Evolutionary conservation across 2,113 vertebrate genomes (phyloP).

Genomic region (Paracanthobrama guichenoti): DNA sequence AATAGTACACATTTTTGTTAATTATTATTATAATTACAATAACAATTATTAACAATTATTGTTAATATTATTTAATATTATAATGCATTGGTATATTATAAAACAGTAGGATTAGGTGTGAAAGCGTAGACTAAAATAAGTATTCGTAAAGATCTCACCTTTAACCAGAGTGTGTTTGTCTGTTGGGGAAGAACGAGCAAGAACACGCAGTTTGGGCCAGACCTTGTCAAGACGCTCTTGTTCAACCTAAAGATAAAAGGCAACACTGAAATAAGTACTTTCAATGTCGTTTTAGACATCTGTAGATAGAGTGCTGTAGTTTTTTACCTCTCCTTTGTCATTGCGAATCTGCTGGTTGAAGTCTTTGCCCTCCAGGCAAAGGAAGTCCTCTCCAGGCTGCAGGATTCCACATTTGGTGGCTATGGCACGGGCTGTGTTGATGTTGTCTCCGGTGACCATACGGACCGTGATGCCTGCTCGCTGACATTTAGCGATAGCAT

Average conservation of each 20-base stretch:
- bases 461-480: constrained; percentile 92
- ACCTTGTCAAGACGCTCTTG: constrained; percentile 96
- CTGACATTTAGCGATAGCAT: constrained; percentile 90
- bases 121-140: background rate
- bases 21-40: too few species aligned
- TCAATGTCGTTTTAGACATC: constrained; percentile 79
- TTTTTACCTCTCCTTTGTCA: constrained; percentile 90
- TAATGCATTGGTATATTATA: too few species aligned
- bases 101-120: background rate
- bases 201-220: constrained; percentile 93
- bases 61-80: too few species aligned
- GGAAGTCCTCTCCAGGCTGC: constrained; percentile 87
- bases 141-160: constrained; percentile 76
- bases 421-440: constrained; percentile 96
- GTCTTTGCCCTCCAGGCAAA: constrained; percentile 95
- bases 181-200: constrained; percentile 93
- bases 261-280: constrained; percentile 6
- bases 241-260: constrained; percentile 81
- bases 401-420: constrained; percentile 96
- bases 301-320: background rate
- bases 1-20: background rate
- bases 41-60: too few species aligned
- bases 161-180: constrained; percentile 98
- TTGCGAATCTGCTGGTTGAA: constrained; percentile 97
- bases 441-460: constrained; percentile 98